phyloP scores from a whole-genome alignment of 1,140 invertebrate species.

The Conopomorpha cramerella region DNA sequence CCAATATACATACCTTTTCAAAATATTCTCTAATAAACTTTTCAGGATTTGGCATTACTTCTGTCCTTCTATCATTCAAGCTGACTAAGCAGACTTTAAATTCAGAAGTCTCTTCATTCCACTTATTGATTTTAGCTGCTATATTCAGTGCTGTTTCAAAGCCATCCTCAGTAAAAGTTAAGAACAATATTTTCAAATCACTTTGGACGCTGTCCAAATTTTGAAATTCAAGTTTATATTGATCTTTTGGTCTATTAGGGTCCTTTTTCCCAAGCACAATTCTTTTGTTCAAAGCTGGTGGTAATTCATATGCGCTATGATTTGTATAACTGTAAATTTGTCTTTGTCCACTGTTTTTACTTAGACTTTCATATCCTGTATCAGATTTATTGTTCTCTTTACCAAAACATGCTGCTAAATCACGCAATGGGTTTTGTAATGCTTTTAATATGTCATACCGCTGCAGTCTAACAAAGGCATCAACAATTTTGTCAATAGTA shows the following conservation, averaged over 20 bases:
- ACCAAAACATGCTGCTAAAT: slow-evolving; percentile 30
- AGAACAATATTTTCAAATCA: slow-evolving; percentile 41
- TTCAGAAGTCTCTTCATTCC: slow-evolving; percentile 26
- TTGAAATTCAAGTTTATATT: too few species aligned
- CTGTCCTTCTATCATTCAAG: slow-evolving; percentile 37
- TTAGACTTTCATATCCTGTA: slow-evolving; percentile 45
- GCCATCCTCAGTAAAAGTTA: slow-evolving; percentile 53
- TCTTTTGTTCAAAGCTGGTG: slow-evolving; percentile 43
- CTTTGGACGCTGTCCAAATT: too few species aligned
- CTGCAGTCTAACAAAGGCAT: slow-evolving; percentile 41
- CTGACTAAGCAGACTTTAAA: slow-evolving; percentile 38
- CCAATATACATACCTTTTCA: slow-evolving; percentile 43
- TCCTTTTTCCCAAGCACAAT: slow-evolving; percentile 23
- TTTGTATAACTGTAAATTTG: slow-evolving; percentile 38
- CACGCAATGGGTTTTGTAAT: slow-evolving; percentile 33
- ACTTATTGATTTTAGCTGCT: slow-evolving; percentile 33
- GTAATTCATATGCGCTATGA: slow-evolving; percentile 35
- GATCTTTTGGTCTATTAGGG: slow-evolving; percentile 26
- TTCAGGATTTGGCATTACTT: slow-evolving; percentile 50
- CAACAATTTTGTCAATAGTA: slow-evolving; percentile 48
- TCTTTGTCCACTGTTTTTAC: slow-evolving; percentile 22
- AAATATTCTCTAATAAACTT: slow-evolving; percentile 53
- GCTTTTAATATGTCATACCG: slow-evolving; percentile 51
- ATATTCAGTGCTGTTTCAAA: slow-evolving; percentile 42
- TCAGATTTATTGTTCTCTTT: slow-evolving; percentile 27